These are phyloP conservation scores for Melozone crissalis DNA, from an alignment of 2,113 vertebrate species.

Conservation along the genomic window DNA sequence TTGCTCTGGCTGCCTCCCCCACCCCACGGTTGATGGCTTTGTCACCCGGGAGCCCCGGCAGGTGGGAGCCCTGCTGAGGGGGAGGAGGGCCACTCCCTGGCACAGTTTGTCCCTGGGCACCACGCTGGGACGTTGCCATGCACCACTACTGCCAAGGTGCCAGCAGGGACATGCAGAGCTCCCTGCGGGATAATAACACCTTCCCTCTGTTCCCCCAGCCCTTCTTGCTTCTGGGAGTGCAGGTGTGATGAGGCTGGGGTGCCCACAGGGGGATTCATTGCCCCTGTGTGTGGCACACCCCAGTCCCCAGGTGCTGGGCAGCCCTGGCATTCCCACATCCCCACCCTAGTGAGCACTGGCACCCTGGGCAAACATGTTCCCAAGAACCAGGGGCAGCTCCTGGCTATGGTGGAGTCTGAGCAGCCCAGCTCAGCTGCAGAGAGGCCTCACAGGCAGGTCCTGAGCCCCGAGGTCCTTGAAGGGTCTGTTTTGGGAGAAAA, in stretches of 20 bases:
- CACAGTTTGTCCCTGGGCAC: not conserved
- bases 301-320: rapidly evolving
- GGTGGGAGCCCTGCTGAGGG: not conserved
- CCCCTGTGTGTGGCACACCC: not conserved
- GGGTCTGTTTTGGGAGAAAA: not conserved
- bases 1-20: not conserved
- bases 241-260: not conserved
- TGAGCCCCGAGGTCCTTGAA: not conserved
- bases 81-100: not conserved
- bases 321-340: not conserved
- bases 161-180: not conserved
- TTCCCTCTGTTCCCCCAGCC: not conserved
- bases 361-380: not conserved
- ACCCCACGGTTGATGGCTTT: not conserved
- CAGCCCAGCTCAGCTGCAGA: not conserved
- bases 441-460: not conserved
- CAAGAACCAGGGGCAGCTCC: not conserved
- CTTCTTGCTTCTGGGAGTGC: not conserved
- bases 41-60: not conserved
- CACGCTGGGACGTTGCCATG: rapidly evolving
- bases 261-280: rapidly evolving
- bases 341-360: not conserved
- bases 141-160: not conserved
- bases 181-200: not conserved
- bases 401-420: not conserved